Evolutionary conservation across 1,140 invertebrate genomes (phyloP), one percentile per base, ranked within the genome.

Genomic region (Pachypeltis micranthus): DNA sequence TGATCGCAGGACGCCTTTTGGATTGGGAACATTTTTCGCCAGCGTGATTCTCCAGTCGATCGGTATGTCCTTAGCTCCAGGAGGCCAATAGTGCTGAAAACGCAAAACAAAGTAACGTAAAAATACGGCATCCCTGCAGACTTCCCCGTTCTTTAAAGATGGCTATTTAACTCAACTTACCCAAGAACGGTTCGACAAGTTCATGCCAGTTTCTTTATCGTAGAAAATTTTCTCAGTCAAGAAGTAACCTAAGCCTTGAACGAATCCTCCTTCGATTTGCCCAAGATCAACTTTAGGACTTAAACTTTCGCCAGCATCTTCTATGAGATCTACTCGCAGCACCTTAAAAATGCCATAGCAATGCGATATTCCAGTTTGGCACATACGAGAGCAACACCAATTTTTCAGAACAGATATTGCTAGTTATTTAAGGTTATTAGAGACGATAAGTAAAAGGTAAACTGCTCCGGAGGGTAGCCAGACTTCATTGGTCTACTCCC

Each of bases 221-320:
- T 84, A 86, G 3, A 85, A 75, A 34, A 90, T 69, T 64, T 87
- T 80, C 72, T 94, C 91, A 2, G 77, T 80, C 0, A 87, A 82
- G 80, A 84, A 90, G 67, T 88, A 87, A 2, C 91, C 91, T 12
- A 91, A 70, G 2, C 88, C 90, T 91, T 93, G 93, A 0, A 92
- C 77, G 72, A 90, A 90, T 0, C 86, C 86, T 2, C 90, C 92
- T 79, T 94, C 91, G 1, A 86, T 79, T 77, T 96, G 91, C 26
- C 91, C 91, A 21, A 94, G 77, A 71, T 95, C 92, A 27, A 92
- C 75, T 60, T 82, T 74, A 0, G 89, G 89, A 74, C 80, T 91
- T 54, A 90, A 69, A 73, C 86, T 88, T 64, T 82, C 76, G 1
- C 88, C 88, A 1, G 81, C 79, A 71, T 91, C 89, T 73, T 90